Evolutionary conservation across 2,113 vertebrate genomes (phyloP).

Genomic region (Formicarius rufipectus): DNA sequence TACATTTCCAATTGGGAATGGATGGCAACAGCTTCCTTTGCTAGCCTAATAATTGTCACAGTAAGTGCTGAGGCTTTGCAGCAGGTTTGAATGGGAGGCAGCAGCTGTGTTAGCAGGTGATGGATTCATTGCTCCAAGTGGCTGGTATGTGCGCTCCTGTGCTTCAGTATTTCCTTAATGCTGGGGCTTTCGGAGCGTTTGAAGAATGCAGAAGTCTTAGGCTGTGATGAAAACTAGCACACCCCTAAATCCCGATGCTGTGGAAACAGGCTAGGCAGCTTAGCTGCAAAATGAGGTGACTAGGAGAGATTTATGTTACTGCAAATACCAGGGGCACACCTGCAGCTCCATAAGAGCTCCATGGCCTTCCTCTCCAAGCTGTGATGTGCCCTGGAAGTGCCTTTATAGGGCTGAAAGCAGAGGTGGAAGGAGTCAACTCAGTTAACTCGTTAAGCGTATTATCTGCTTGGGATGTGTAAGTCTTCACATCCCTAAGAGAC

Average conservation of each 20-base stretch:
- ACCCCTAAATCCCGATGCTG: background rate
- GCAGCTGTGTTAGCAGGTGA: slow-evolving; percentile 61
- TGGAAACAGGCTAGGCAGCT: slow-evolving; percentile 14
- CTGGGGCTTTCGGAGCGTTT: slow-evolving; percentile 42
- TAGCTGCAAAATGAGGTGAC: slow-evolving; percentile 48
- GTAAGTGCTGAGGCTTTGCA: background rate
- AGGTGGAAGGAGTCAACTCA: background rate
- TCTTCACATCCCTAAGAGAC: background rate
- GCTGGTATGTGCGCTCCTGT: background rate
- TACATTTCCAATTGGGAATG: slow-evolving; percentile 52
- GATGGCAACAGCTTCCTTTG: slow-evolving; percentile 45
- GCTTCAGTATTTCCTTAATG: slow-evolving; percentile 36
- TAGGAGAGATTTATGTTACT: slow-evolving; percentile 32
- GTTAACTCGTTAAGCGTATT: background rate
- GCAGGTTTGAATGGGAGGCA: slow-evolving; percentile 32
- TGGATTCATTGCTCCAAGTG: slow-evolving; percentile 19
- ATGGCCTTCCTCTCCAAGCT: background rate
- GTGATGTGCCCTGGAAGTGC: background rate
- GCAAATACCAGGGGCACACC: slow-evolving; percentile 11
- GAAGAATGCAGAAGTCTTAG: slow-evolving; percentile 28
- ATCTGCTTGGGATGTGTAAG: background rate
- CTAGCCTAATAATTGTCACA: slow-evolving; percentile 45
- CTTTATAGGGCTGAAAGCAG: background rate
- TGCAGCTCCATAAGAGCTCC: background rate
- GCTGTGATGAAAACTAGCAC: slow-evolving; percentile 27